A percentile compares a stretch with the other conserved stretches of the same genome.
Evolutionary conservation across 2,888 invertebrate genomes (phyloP).

Genomic region (Cistogaster globosa): DNA sequence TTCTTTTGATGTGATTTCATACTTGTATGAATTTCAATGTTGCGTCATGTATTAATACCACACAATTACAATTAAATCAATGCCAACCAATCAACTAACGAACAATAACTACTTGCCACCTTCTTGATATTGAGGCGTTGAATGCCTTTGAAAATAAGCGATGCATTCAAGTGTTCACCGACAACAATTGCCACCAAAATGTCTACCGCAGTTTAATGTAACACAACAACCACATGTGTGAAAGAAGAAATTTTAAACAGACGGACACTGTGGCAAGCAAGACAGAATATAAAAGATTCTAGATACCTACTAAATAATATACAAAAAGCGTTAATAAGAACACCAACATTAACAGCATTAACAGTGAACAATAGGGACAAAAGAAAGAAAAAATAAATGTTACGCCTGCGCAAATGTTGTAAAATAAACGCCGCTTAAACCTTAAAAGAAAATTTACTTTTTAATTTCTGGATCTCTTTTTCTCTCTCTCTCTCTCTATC

Average conservation of each 20-base stretch:
- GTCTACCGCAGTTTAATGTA: slow-evolving; percentile 63
- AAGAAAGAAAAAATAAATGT: slow-evolving; percentile 63
- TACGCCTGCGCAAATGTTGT: slow-evolving; percentile 70
- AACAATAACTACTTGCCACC: slow-evolving; percentile 63
- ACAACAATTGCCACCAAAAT: slow-evolving; percentile 69
- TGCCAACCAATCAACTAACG: slow-evolving; percentile 15
- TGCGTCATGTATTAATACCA: slow-evolving; percentile 50
- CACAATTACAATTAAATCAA: slow-evolving; percentile 59
- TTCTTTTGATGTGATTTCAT: slow-evolving; percentile 51
- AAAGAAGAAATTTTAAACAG: neutral
- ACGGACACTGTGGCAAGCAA: slow-evolving; percentile 11
- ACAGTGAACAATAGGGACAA: slow-evolving; percentile 58
- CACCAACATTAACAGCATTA: slow-evolving; percentile 59
- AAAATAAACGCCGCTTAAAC: slow-evolving; percentile 60
- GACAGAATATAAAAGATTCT: slow-evolving; percentile 51
- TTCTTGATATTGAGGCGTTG: slow-evolving; percentile 60
- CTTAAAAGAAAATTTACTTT: slow-evolving; percentile 55
- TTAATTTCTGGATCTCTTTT: neutral
- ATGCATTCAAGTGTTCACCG: slow-evolving; percentile 66
- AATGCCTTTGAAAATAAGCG: slow-evolving; percentile 67
- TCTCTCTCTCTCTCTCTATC: slow-evolving; percentile 15
- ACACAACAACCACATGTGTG: slow-evolving; percentile 54
- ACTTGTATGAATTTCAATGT: slow-evolving; percentile 59
- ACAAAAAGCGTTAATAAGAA: slow-evolving; percentile 69
- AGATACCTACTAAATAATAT: slow-evolving; percentile 47